Evolutionary conservation across 2,113 vertebrate species (phyloP), one percentile per base, ranked within the genome.

Genomic region (Brachionichthys hirsutus): DNA sequence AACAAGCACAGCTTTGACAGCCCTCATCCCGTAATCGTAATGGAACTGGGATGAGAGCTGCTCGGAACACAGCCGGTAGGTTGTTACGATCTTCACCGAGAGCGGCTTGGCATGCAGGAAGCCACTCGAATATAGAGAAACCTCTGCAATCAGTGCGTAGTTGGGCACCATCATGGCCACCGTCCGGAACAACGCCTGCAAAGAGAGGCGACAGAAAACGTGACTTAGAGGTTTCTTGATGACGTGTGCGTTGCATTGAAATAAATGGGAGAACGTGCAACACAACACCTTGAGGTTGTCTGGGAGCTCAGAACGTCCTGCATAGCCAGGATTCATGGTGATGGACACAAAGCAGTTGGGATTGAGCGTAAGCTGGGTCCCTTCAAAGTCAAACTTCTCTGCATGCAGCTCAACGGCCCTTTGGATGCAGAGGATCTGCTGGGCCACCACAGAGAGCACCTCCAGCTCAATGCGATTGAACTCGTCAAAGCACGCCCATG

Each of bases 81-180:
- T 98, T 0, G 95, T 95, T n/a, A 95, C 95, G 1, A 98, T 98
- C 74, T 98, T 97, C 89, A 93, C 24, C 8, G 24, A 30, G 4
- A 30, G 24, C 1, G 24, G 24, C 8, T 30, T 30, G 4, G 24
- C 24, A 30, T 30, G 4, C 5, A 30, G 24, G 86, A 98, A 98
- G 51, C 96, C 96, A 94, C 96, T 95, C 2, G 95, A 97, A 76
- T 97, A 98, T 22, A 98, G 92, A 1, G 94, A 96, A 69, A 98
- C 97, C 86, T 98, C 94, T 54, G 94, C 95, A 88, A 98, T 98
- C 54, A 98, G 90, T 59, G 91, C 92, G 43, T 98, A 97, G 87
- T 98, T 95, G 57, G 96, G 95, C 5, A 95, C 95, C 96, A 98
- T 98, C 96, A 98, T 97, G 34, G 96, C 94, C 65, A 97, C 96